phyloP scores from a whole-genome alignment of 1,140 invertebrate genomes.

The Cyphomyrmex costatus region DNA sequence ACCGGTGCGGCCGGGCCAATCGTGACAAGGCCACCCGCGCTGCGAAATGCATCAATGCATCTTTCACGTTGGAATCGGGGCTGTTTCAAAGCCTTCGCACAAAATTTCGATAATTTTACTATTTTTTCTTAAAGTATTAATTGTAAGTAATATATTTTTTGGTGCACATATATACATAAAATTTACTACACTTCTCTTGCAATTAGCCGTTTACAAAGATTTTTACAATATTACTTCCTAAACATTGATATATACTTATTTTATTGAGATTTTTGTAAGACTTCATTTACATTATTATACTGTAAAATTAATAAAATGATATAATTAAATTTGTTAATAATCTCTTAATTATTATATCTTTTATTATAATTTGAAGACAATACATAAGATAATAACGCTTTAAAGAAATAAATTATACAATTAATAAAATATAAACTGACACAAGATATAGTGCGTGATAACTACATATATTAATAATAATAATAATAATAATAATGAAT shows the following conservation, averaged over 20 bases:
- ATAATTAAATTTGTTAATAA: not conserved
- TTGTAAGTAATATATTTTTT: not conserved
- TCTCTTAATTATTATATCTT: not conserved
- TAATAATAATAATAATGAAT: no score
- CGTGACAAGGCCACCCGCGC: conserved; percentile 49
- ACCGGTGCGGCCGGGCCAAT: conserved; percentile 47
- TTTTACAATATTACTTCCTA: not conserved
- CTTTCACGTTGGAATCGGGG: conserved; percentile 33
- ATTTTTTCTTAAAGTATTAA: not conserved
- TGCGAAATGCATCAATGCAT: conserved; percentile 49
- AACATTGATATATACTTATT: not conserved
- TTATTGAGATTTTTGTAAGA: not conserved
- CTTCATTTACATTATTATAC: not conserved
- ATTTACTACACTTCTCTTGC: not conserved
- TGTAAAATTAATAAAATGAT: not conserved
- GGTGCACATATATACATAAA: not conserved
- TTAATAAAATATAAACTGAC: no score
- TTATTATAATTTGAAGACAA: not conserved
- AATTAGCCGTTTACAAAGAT: not conserved
- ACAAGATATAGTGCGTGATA: no score
- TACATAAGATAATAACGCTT: no score
- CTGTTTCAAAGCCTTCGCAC: not conserved
- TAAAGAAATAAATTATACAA: no score
- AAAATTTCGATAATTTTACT: not conserved
- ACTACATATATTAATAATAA: no score